phyloP scores from a whole-genome alignment of 2,797 vertebrate species.

The Anomalospiza imberbis region DNA sequence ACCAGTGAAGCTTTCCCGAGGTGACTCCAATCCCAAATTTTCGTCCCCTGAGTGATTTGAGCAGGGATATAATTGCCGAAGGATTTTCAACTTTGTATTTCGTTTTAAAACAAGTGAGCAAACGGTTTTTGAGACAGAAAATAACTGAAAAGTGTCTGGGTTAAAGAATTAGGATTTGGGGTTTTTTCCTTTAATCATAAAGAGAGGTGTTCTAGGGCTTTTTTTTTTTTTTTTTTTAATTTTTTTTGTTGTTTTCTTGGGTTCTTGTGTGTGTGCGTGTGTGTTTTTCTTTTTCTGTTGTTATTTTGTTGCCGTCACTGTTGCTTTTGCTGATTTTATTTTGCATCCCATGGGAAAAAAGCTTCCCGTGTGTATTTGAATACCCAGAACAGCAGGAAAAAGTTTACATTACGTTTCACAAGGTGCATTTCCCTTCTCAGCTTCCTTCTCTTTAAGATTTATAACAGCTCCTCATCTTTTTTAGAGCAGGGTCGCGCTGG shows the following conservation, averaged over 20 bases:
- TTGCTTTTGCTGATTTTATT: not conserved
- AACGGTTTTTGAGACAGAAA: not conserved
- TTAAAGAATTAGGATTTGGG: not conserved
- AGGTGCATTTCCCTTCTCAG: not conserved
- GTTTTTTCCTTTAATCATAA: not conserved
- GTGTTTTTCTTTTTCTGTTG: not conserved
- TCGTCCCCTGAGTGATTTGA: not conserved
- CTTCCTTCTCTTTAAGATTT: not conserved
- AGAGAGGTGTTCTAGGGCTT: rapidly evolving
- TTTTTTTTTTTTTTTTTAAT: no score
- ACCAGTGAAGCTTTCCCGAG: not conserved
- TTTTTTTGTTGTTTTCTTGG: not conserved
- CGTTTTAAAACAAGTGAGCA: not conserved
- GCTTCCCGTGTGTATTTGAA: not conserved
- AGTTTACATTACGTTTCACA: not conserved
- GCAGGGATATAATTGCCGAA: not conserved
- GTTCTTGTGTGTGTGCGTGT: rapidly evolving
- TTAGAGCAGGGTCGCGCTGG: not conserved
- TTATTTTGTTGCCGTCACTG: not conserved
- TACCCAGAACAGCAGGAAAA: not conserved
- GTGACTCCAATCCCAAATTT: not conserved
- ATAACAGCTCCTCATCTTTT: not conserved
- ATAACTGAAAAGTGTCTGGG: not conserved
- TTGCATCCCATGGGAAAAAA: not conserved
- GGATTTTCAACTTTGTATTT: not conserved